phyloP scores from a whole-genome alignment of 2,797 vertebrate species.

The Danio albolineatus region DNA sequence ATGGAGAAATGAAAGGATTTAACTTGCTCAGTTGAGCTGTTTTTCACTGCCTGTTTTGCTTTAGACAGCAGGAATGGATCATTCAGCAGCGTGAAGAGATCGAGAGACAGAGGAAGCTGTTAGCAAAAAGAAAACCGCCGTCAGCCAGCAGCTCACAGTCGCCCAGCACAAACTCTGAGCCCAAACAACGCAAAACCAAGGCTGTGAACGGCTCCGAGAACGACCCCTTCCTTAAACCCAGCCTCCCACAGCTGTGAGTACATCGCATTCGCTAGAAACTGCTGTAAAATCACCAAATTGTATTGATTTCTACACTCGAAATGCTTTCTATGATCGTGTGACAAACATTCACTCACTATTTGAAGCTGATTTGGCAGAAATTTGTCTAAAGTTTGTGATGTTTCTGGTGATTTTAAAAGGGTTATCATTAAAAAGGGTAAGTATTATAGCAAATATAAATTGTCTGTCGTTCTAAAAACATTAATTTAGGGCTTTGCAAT shows the following conservation, averaged over 20 bases:
- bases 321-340: background rate
- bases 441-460: no score
- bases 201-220: conserved; percentile 96
- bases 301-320: background rate
- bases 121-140: conserved; percentile 96
- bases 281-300: background rate
- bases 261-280: background rate
- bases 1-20: background rate
- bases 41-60: background rate
- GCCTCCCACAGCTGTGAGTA: conserved; percentile 96
- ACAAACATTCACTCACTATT: background rate
- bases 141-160: conserved; percentile 92
- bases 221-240: conserved; percentile 98
- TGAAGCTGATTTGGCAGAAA: no score
- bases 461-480: no score
- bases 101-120: conserved; percentile 96
- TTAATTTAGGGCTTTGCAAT: no score
- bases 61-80: conserved; percentile 95
- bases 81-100: conserved; percentile 99
- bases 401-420: no score
- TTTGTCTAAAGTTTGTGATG: no score
- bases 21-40: background rate
- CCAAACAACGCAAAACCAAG: conserved; percentile 99
- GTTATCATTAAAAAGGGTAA: no score
- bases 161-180: conserved; percentile 94